Evolutionary conservation across 2,113 vertebrate genomes (phyloP).

Genomic region (Xiphias gladius): DNA sequence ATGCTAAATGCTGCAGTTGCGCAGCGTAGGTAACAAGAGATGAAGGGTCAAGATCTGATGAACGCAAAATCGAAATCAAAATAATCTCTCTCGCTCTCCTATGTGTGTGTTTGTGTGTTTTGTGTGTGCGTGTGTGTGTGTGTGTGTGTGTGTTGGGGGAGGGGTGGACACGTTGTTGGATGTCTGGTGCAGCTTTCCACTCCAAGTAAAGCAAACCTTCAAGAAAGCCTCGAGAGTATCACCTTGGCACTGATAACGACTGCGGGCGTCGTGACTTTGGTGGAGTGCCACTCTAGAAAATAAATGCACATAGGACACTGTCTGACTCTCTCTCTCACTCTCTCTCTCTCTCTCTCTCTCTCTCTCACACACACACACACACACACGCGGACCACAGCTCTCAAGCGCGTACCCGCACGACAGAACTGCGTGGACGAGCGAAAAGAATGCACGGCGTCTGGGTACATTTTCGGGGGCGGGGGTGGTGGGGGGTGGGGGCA

Average conservation of each 20-base stretch:
- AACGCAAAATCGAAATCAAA: slow-evolving; percentile 19
- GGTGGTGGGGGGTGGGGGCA: slow-evolving; percentile 6
- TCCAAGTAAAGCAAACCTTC: slow-evolving; percentile 9
- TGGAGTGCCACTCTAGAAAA: slow-evolving; percentile 77
- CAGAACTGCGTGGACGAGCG: slow-evolving; percentile 20
- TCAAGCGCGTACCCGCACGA: slow-evolving; percentile 22
- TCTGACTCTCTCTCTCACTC: no score
- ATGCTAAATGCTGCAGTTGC: not conserved
- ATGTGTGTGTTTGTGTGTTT: not conserved
- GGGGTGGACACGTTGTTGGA: slow-evolving; percentile 46
- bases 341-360: no score
- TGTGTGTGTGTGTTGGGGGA: slow-evolving; percentile 50
- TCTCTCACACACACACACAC: no score
- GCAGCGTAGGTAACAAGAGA: not conserved
- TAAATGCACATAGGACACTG: slow-evolving; percentile 1
- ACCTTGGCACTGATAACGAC: slow-evolving; percentile 92
- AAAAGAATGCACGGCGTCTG: slow-evolving; percentile 10
- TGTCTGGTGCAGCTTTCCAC: slow-evolving; percentile 49
- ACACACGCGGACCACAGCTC: not conserved
- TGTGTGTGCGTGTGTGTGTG: slow-evolving; percentile 18
- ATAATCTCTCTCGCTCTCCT: not conserved
- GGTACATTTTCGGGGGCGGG: not conserved
- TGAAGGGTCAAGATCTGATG: not conserved
- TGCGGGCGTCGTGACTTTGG: slow-evolving; percentile 85
- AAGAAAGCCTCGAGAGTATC: slow-evolving; percentile 89